Conservation (phyloP, 2,113 vertebrate species). For the Bos taurus region DNA sequence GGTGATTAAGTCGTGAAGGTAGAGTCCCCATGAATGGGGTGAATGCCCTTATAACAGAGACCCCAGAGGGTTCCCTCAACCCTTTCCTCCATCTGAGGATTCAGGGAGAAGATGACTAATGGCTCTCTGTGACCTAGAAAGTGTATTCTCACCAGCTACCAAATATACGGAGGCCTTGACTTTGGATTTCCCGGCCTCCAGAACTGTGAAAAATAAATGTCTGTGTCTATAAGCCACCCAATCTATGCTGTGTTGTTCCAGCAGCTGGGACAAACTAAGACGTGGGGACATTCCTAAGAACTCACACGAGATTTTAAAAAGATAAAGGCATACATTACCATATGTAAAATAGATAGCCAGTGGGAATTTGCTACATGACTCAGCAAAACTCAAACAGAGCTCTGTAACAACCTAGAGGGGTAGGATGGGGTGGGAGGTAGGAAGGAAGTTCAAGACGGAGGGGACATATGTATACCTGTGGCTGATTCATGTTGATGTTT, state of each 20-base stretch:
- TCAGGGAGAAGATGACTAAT: neutral
- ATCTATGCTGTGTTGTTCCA: neutral
- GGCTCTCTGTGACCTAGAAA: neutral
- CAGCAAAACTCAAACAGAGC: neutral
- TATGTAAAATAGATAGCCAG: neutral
- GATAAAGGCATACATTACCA: neutral
- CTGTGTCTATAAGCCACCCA: neutral
- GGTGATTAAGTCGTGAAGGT: neutral
- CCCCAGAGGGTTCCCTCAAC: neutral
- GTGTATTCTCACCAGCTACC: neutral
- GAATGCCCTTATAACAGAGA: neutral
- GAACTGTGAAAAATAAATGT: neutral
- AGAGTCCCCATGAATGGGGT: neutral
- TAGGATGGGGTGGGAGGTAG: neutral
- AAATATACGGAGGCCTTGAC: neutral
- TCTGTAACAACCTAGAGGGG: neutral
- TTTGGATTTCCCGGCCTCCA: neutral
- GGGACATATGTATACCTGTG: neutral
- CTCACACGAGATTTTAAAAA: neutral
- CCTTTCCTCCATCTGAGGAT: neutral
- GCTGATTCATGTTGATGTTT: neutral
- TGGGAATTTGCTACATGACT: neutral
- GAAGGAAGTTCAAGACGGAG: neutral
- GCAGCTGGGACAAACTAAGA: neutral
- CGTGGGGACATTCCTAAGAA: neutral